A percentile compares a stretch with the other conserved stretches of the same genome.
These are phyloP conservation scores for Natator depressus DNA, from an alignment of 2,113 vertebrate species.

Conservation along the genomic window DNA sequence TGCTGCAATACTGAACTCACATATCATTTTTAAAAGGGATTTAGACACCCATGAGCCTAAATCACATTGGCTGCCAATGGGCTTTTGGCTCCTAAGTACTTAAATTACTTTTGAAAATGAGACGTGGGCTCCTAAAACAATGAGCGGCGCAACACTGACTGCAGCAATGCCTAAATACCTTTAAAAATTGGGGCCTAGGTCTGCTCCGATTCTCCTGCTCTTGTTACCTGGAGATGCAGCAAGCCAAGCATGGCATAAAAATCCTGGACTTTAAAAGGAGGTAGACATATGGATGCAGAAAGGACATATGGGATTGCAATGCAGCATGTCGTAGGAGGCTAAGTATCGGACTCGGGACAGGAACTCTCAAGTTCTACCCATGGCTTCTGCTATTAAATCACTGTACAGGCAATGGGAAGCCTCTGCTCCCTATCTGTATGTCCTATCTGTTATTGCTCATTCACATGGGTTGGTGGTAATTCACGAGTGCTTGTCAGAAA, in stretches of 20 bases:
- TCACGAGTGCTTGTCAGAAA: background rate
- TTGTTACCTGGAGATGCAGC: background rate
- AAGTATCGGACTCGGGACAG: background rate
- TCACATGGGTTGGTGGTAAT: accelerated
- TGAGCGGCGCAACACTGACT: background rate
- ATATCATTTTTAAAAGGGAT: background rate
- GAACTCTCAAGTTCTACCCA: background rate
- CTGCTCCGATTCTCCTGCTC: background rate
- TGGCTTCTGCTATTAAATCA: background rate
- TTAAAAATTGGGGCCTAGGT: background rate
- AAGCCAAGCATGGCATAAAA: accelerated
- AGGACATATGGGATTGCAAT: background rate
- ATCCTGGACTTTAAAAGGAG: background rate
- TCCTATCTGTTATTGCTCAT: background rate
- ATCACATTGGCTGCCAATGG: background rate
- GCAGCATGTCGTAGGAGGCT: background rate
- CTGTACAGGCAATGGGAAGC: background rate
- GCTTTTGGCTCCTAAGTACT: background rate
- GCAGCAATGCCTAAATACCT: background rate
- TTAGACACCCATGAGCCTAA: background rate
- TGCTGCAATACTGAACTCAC: background rate
- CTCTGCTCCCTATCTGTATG: background rate
- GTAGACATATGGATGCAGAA: background rate
- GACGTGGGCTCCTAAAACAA: background rate
- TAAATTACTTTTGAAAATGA: background rate